These are phyloP conservation scores for Actinia tenebrosa DNA, from an alignment of 64 coral and sea anemone genomes.

Conservation along the genomic window DNA sequence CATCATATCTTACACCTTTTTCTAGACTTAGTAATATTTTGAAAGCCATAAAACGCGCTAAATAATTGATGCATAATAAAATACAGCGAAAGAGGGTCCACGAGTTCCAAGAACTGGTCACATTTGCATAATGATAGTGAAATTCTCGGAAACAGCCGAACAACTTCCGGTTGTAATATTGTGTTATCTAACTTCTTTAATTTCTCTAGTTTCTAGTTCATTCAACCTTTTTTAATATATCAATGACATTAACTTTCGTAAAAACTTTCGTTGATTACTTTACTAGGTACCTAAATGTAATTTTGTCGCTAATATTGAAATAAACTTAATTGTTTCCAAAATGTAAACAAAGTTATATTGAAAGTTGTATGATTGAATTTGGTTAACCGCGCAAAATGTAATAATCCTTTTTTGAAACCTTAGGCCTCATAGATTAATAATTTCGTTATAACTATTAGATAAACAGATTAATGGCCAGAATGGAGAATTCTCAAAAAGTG, in stretches of 20 bases:
- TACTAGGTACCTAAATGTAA: not conserved
- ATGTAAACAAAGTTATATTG: slow-evolving; percentile 10
- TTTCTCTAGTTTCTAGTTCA: not conserved
- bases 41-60: not conserved
- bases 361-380: not conserved
- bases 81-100: not conserved
- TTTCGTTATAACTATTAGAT: not conserved
- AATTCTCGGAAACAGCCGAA: slow-evolving; percentile 10
- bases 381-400: not conserved
- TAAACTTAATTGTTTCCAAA: not conserved
- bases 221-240: not conserved
- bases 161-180: slow-evolving; percentile 6
- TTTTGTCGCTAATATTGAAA: not conserved
- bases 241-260: not conserved
- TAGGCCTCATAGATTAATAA: not conserved
- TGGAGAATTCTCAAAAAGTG: not conserved
- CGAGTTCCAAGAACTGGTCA: not conserved
- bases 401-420: not conserved
- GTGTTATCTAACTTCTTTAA: not conserved
- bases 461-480: not conserved
- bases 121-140: slow-evolving; percentile 1
- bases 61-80: not conserved
- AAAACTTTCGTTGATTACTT: not conserved
- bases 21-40: not conserved
- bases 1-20: not conserved